Evolutionary conservation across 2,888 invertebrate genomes (phyloP).

Genomic region (Cynaeus angustus): DNA sequence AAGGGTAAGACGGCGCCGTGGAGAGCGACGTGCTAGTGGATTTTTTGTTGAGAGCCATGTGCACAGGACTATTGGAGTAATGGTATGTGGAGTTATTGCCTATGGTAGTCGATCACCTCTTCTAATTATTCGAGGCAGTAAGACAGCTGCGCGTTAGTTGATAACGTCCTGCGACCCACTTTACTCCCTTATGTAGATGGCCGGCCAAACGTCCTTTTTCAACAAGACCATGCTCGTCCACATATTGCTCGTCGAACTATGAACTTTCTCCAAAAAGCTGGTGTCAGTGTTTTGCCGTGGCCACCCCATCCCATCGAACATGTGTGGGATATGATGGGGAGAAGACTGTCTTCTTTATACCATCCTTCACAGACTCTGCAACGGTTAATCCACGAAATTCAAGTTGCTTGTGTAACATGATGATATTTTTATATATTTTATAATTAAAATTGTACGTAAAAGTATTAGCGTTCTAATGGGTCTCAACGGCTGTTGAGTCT

Average conservation of each 20-base stretch:
- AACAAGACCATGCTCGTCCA: no score
- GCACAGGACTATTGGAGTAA: constrained; percentile 1
- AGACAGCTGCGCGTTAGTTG: constrained; percentile 4
- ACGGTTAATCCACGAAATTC: constrained; percentile 1
- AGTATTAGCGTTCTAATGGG: no score
- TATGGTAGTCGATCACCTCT: no score
- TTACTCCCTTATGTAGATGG: not conserved
- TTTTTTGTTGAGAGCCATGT: not conserved
- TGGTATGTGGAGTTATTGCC: not conserved
- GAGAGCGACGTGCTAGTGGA: not conserved
- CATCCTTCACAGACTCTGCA: no score
- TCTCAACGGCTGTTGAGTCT: no score
- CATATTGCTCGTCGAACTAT: not conserved
- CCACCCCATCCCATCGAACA: not conserved
- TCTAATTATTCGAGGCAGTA: no score
- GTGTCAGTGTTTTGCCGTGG: not conserved
- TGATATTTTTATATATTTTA: no score
- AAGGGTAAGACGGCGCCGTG: not conserved
- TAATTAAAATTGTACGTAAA: no score
- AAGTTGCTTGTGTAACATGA: not conserved
- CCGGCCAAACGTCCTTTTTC: no score
- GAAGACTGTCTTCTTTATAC: no score
- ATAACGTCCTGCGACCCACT: constrained; percentile 1
- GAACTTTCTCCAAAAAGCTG: constrained; percentile 1
- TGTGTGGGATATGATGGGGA: no score